Conservation (phyloP, 2,797 vertebrate genomes). For the Tarsius wallacei region DNA sequence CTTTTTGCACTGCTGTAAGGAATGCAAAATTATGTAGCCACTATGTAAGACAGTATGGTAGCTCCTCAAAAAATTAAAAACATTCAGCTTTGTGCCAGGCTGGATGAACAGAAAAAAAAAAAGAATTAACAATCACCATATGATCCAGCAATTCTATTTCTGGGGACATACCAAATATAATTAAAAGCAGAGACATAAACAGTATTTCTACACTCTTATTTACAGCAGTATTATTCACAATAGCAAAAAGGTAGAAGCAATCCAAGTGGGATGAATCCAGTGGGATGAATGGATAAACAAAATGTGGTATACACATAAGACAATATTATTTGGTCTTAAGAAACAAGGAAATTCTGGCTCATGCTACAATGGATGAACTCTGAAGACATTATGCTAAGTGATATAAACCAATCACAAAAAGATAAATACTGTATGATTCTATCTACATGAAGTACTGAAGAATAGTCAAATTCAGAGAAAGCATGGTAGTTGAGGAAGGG, state of each 20-base stretch:
- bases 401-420: not conserved
- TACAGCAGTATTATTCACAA: slow-evolving; percentile 27
- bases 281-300: not conserved
- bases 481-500: not conserved
- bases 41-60: not conserved
- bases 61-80: slow-evolving; percentile 29
- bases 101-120: not conserved
- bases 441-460: not conserved
- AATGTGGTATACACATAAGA: not conserved
- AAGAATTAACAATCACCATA: not conserved
- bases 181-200: not conserved
- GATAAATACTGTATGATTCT: not conserved
- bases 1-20: not conserved
- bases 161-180: not conserved
- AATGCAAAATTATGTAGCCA: not conserved
- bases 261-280: not conserved
- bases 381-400: slow-evolving; percentile 30
- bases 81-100: not conserved
- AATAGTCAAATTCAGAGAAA: not conserved
- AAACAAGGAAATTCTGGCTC: slow-evolving; percentile 6
- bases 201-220: not conserved
- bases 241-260: not conserved
- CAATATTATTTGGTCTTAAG: not conserved
- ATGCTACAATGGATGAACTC: not conserved
- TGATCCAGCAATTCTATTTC: not conserved